These are phyloP conservation scores for Hemicordylus capensis DNA, from an alignment of 2,113 vertebrate species.

Conservation along the genomic window DNA sequence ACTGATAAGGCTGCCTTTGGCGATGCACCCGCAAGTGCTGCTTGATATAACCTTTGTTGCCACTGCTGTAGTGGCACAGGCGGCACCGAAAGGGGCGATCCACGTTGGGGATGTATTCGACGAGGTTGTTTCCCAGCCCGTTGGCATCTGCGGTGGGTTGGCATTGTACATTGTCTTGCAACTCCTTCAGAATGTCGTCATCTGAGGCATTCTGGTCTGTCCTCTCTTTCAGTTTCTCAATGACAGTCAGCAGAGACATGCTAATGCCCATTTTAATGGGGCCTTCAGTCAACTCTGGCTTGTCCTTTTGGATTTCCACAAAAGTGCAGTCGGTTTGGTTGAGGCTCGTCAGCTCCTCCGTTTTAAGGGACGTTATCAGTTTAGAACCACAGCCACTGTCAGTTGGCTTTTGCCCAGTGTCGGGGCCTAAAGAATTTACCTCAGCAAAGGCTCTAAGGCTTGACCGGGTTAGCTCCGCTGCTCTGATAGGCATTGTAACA, in stretches of 20 bases:
- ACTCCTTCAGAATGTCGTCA: slow-evolving; percentile 93
- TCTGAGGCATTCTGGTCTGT: slow-evolving; percentile 95
- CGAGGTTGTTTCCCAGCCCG: slow-evolving; percentile 74
- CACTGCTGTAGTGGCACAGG: slow-evolving; percentile 91
- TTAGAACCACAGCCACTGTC: slow-evolving; percentile 64
- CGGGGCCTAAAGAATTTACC: slow-evolving; percentile 65
- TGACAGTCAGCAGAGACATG: slow-evolving; percentile 93
- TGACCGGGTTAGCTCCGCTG: slow-evolving; percentile 80
- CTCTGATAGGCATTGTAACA: slow-evolving; percentile 93
- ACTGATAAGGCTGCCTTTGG: slow-evolving; percentile 94
- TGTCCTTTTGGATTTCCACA: slow-evolving; percentile 75
- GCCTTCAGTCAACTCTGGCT: slow-evolving; percentile 79
- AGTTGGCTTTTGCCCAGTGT: slow-evolving; percentile 72
- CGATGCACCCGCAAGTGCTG: slow-evolving; percentile 94
- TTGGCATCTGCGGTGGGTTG: slow-evolving; percentile 63
- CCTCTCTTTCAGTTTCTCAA: slow-evolving; percentile 92
- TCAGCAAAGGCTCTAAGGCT: slow-evolving; percentile 68
- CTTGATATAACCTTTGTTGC: slow-evolving; percentile 96
- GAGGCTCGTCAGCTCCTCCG: slow-evolving; percentile 62
- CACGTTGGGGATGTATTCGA: slow-evolving; percentile 86
- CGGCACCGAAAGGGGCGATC: slow-evolving; percentile 93
- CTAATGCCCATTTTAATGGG: slow-evolving; percentile 94
- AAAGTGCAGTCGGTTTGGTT: slow-evolving; percentile 75
- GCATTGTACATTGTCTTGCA: slow-evolving; percentile 92
- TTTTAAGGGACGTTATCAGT: slow-evolving; percentile 67